phyloP scores from a whole-genome alignment of 1,140 invertebrate species.

The Bombus haemorrhoidalis region DNA sequence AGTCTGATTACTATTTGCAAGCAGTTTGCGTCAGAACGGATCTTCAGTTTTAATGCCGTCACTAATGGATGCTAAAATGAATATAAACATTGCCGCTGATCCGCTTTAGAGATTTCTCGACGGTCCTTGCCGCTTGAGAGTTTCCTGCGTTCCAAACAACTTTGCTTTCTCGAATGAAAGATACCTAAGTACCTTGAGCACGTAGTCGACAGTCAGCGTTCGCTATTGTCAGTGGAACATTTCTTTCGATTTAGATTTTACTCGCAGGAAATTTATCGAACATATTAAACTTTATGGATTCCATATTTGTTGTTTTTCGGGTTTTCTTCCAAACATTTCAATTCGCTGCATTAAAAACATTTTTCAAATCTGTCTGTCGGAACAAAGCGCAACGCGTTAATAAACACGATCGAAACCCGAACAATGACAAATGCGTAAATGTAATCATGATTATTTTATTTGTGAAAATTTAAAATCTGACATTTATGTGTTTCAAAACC shows the following conservation, averaged over 20 bases:
- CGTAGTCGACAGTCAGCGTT: constrained; percentile 19
- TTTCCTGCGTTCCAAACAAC: constrained; percentile 31
- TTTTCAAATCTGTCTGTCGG: too few species aligned
- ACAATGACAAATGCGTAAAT: too few species aligned
- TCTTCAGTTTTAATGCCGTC: constrained; percentile 72
- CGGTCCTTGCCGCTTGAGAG: constrained; percentile 47
- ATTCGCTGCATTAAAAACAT: too few species aligned
- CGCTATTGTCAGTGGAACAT: neutral
- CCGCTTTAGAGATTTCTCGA: constrained; percentile 70
- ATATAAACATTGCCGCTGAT: constrained; percentile 76
- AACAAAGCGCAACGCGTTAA: too few species aligned
- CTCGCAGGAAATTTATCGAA: neutral
- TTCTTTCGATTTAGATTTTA: neutral
- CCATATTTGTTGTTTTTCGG: too few species aligned
- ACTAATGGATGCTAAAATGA: constrained; percentile 78
- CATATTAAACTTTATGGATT: too few species aligned
- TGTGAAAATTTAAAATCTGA: too few species aligned
- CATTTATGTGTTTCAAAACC: too few species aligned
- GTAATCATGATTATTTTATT: too few species aligned
- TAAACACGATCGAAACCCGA: too few species aligned
- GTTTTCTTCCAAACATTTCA: too few species aligned
- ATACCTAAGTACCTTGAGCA: constrained; percentile 14
- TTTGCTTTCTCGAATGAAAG: constrained; percentile 7
- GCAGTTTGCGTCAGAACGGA: constrained; percentile 22
- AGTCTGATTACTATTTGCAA: constrained; percentile 44